Conservation (phyloP, 2,888 invertebrate genomes). For the Gerris lacustris region DNA sequence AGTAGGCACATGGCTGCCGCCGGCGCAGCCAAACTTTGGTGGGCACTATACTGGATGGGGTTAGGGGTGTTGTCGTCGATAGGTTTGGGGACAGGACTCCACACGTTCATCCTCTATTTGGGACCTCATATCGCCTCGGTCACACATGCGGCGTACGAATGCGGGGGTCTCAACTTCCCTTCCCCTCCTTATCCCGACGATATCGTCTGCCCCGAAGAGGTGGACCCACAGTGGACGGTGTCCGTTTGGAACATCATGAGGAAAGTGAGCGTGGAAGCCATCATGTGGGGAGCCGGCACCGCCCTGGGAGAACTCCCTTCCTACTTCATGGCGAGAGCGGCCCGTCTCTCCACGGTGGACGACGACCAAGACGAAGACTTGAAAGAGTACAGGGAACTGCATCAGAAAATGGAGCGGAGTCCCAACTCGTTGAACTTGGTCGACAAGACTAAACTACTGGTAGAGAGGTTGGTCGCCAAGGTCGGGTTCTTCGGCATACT, state of each 20-base stretch:
- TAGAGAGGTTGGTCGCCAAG: slow-evolving; percentile 79
- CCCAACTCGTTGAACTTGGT: slow-evolving; percentile 22
- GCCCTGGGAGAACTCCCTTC: slow-evolving; percentile 98
- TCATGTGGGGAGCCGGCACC: slow-evolving; percentile 96
- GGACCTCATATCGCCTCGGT: slow-evolving; percentile 99
- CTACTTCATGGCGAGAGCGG: slow-evolving; percentile 98
- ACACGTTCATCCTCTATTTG: slow-evolving; percentile 94
- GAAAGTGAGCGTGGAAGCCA: slow-evolving; percentile 70
- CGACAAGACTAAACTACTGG: slow-evolving; percentile 46
- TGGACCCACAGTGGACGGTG: slow-evolving; percentile 51
- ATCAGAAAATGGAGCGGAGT: slow-evolving; percentile 25
- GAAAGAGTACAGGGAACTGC: slow-evolving; percentile 24
- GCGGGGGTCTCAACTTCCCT: slow-evolving; percentile 87
- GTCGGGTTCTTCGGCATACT: slow-evolving; percentile 94
- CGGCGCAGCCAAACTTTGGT: slow-evolving; percentile 34
- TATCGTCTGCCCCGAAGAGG: slow-evolving; percentile 76
- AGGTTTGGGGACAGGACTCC: slow-evolving; percentile 93
- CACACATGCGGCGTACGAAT: slow-evolving; percentile 96
- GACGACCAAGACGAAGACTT: slow-evolving; percentile 35
- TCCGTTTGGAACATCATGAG: slow-evolving; percentile 88
- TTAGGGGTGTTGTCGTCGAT: slow-evolving; percentile 94
- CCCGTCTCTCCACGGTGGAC: slow-evolving; percentile 43
- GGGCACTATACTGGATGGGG: slow-evolving; percentile 84
- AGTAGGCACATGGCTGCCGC: slow-evolving; percentile 23
- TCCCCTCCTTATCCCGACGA: slow-evolving; percentile 97